These are phyloP conservation scores for Melanotus villosus DNA, from an alignment of 2,888 invertebrate species.

Conservation along the genomic window DNA sequence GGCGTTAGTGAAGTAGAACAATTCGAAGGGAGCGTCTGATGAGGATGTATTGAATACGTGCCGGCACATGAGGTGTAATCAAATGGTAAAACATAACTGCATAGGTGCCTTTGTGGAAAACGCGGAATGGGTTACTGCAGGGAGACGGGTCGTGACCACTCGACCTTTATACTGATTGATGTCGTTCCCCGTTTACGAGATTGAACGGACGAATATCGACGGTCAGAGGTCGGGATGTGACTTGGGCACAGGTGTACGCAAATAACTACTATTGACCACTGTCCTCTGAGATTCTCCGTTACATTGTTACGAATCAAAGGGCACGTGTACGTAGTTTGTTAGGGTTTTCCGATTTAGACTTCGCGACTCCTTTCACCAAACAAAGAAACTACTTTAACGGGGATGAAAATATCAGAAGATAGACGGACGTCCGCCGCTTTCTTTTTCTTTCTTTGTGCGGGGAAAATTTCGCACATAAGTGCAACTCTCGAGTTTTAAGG, in stretches of 20 bases:
- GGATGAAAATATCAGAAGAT: not conserved
- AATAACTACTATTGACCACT: conserved; percentile 47
- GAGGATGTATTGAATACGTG: conserved; percentile 47
- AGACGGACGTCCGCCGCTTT: too few relatives aligned
- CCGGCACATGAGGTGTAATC: conserved; percentile 36
- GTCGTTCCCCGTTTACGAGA: conserved; percentile 54
- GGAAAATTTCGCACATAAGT: too few relatives aligned
- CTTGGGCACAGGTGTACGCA: conserved; percentile 54
- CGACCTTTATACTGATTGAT: conserved; percentile 49
- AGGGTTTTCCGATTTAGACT: conserved; percentile 1
- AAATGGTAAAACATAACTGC: conserved; percentile 37
- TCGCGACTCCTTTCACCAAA: not conserved
- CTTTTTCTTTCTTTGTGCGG: too few relatives aligned
- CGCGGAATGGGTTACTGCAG: conserved; percentile 24
- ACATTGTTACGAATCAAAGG: conserved; percentile 41
- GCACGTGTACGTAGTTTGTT: conserved; percentile 19
- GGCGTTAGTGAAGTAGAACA: conserved; percentile 39
- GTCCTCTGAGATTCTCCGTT: conserved; percentile 33
- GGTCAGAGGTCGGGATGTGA: conserved; percentile 45
- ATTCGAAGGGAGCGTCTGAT: conserved; percentile 40
- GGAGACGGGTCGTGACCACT: conserved; percentile 38
- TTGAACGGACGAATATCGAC: conserved; percentile 50
- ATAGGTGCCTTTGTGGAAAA: conserved; percentile 29
- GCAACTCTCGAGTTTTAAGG: too few relatives aligned
- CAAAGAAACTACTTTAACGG: not conserved